Percentiles rank a stretch among this genome's conserved stretches.
phyloP scores from a whole-genome alignment of 2,888 invertebrate species.

The Poecilobothrus nobilitatus region DNA sequence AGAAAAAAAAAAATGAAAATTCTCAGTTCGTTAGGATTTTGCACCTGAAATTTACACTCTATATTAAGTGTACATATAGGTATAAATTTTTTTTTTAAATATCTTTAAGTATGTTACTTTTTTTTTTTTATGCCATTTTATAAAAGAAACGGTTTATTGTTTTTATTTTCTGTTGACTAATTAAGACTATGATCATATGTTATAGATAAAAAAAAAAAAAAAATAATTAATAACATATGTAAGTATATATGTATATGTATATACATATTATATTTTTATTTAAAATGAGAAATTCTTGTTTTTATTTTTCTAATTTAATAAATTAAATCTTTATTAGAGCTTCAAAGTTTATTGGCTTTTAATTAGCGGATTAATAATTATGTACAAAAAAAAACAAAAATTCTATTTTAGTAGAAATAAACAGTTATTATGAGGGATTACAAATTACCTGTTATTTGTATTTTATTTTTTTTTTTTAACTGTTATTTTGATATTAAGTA shows the following conservation, averaged over 20 bases:
- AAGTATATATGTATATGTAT: too few relatives aligned
- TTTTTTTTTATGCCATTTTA: too few relatives aligned
- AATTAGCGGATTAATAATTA: background rate
- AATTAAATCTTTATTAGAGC: conserved; percentile 6
- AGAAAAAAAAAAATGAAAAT: too few relatives aligned
- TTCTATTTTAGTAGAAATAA: background rate
- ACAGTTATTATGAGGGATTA: background rate
- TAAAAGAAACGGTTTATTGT: background rate
- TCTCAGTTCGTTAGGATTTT: too few relatives aligned
- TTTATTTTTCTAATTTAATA: background rate
- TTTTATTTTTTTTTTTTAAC: too few relatives aligned
- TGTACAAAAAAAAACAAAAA: background rate
- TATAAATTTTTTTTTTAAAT: too few relatives aligned
- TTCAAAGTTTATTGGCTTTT: conserved; percentile 6
- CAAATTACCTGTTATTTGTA: background rate
- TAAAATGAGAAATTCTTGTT: background rate
- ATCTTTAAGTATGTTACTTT: too few relatives aligned
- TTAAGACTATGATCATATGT: background rate
- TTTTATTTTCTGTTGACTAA: background rate
- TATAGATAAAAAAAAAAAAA: background rate
- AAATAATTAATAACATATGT: background rate
- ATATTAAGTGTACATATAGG: too few relatives aligned
- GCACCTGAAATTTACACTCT: too few relatives aligned
- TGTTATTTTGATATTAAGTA: too few relatives aligned
- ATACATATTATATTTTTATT: too few relatives aligned